phyloP scores from a whole-genome alignment of 1,140 invertebrate species.

The Bradynema listronoti region DNA sequence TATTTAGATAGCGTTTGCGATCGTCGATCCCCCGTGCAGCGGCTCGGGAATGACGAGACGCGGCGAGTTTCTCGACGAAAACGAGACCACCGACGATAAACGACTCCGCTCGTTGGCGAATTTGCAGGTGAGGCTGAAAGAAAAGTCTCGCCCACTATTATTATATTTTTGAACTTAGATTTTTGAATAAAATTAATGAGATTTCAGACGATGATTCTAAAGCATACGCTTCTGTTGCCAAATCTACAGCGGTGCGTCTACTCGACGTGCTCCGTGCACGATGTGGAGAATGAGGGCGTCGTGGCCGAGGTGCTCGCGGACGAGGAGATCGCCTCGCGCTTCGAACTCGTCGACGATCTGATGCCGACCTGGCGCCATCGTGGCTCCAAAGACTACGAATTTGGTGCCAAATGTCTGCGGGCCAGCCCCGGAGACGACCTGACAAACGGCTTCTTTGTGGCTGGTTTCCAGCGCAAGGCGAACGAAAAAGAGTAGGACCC shows the following conservation, averaged over 20 bases:
- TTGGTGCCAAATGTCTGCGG: conserved; percentile 68
- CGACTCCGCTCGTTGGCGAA: conserved; percentile 69
- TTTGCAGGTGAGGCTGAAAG: conserved; percentile 74
- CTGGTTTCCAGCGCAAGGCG: too few relatives aligned
- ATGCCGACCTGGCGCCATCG: conserved; percentile 58
- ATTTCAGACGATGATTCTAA: conserved; percentile 70
- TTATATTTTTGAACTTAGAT: background rate
- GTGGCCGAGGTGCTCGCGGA: conserved; percentile 63
- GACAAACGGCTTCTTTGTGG: conserved; percentile 88
- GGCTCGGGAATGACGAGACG: conserved; percentile 73
- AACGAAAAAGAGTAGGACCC: too few relatives aligned
- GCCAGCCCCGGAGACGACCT: conserved; percentile 69
- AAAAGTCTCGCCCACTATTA: background rate
- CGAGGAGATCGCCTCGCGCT: conserved; percentile 27
- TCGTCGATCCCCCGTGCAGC: conserved; percentile 92
- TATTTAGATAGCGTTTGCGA: conserved; percentile 74
- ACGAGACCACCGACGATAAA: conserved; percentile 43
- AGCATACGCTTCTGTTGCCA: conserved; percentile 78
- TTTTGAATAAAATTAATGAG: too few relatives aligned
- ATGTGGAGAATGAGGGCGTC: conserved; percentile 86
- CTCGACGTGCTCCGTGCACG: conserved; percentile 83
- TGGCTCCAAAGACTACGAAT: conserved; percentile 59
- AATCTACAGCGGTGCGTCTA: conserved; percentile 78
- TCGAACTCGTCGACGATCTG: conserved; percentile 48
- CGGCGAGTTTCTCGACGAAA: conserved; percentile 58